A percentile compares a stretch with the other conserved stretches of the same genome.
Evolutionary conservation across 2,797 vertebrate genomes (phyloP).

Genomic region (Ctenopoma kingsleyae): DNA sequence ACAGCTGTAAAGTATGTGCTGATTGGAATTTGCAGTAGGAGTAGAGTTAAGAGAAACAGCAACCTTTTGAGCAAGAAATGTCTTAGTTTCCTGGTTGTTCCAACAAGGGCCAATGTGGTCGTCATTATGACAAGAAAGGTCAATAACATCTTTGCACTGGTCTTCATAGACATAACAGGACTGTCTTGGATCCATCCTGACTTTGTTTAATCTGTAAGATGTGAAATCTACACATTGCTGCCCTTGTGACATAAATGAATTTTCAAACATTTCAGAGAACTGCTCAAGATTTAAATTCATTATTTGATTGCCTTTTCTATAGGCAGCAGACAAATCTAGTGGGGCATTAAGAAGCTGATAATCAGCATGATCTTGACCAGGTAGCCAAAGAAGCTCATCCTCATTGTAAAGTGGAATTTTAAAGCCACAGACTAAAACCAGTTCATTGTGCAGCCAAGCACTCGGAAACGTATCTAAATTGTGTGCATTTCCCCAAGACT

Average conservation of each 20-base stretch:
- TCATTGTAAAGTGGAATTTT: constrained; percentile 92
- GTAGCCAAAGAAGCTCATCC: constrained; percentile 91
- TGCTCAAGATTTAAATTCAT: constrained; percentile 93
- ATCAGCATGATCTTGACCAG: constrained; percentile 84
- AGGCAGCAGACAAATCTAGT: constrained; percentile 92
- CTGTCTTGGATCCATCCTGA: constrained; percentile 87
- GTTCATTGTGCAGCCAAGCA: constrained; percentile 85
- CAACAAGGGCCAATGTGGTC: constrained; percentile 63
- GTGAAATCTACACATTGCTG: constrained; percentile 90
- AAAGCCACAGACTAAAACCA: constrained; percentile 91
- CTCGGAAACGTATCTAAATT: constrained; percentile 78
- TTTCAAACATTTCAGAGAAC: constrained; percentile 93
- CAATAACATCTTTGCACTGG: constrained; percentile 80
- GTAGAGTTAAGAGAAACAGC: constrained; percentile 79
- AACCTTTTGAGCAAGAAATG: constrained; percentile 84
- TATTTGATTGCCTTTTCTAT: constrained; percentile 89
- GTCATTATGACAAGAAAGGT: constrained; percentile 84
- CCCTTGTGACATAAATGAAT: constrained; percentile 87
- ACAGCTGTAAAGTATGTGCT: constrained; percentile 79
- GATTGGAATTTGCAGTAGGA: constrained; percentile 64
- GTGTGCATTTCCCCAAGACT: constrained; percentile 81
- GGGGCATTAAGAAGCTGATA: constrained; percentile 87
- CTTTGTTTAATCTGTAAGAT: constrained; percentile 89
- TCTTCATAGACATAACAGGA: constrained; percentile 74
- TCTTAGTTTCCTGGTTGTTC: constrained; percentile 79